These are phyloP conservation scores for Margarornis squamiger DNA, from an alignment of 2,797 vertebrate species.

Conservation along the genomic window DNA sequence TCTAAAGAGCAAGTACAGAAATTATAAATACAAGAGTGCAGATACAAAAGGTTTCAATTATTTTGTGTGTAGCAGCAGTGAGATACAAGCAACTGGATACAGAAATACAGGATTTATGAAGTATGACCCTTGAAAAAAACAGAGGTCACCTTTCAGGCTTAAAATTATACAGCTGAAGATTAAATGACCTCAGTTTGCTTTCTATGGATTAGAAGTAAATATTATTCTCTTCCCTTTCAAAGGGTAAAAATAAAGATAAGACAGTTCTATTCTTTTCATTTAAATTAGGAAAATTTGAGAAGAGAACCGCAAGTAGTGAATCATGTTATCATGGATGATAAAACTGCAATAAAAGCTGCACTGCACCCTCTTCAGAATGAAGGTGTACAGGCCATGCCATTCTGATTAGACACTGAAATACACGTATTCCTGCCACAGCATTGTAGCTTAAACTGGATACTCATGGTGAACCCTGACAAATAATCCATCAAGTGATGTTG, in stretches of 20 bases:
- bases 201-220: not conserved
- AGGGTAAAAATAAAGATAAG: constrained; percentile 19
- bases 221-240: constrained; percentile 9
- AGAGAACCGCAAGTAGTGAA: not conserved
- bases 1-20: not conserved
- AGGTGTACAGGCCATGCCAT: not conserved
- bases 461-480: not conserved
- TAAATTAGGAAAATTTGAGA: not conserved
- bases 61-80: not conserved
- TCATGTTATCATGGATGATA: not conserved
- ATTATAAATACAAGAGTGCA: not conserved
- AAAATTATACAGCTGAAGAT: not conserved
- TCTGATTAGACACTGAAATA: constrained; percentile 3
- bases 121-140: not conserved
- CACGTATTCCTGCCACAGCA: not conserved
- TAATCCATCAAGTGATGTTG: not conserved
- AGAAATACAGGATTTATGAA: not conserved
- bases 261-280: not conserved
- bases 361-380: not conserved
- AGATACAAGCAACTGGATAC: not conserved
- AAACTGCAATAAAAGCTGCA: not conserved
- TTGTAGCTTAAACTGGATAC: not conserved
- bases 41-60: not conserved
- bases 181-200: not conserved
- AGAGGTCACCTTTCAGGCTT: not conserved